Evolutionary conservation across 2,888 invertebrate genomes (phyloP), one percentile per base, ranked within the genome.

Genomic region (Carterocephalus palaemon): DNA sequence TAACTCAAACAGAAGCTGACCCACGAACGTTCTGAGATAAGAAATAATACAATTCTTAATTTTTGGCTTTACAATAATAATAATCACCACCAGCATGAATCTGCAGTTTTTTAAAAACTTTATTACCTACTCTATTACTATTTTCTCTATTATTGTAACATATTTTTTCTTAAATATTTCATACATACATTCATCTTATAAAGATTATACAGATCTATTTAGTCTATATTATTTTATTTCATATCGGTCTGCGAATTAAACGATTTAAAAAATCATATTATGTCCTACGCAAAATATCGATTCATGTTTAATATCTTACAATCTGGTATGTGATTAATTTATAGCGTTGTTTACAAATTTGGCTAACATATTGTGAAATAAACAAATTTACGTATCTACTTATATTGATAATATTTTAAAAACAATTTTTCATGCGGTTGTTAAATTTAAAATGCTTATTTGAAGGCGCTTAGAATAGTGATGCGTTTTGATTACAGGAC

Each of bases 401-500:
- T n/a, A n/a, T n/a, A n/a, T n/a, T n/a, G n/a, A n/a, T n/a, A n/a
- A n/a, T n/a, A n/a, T n/a, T n/a, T n/a, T n/a, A n/a, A n/a, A n/a
- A n/a, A n/a, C n/a, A n/a, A n/a, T n/a, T n/a, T n/a, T n/a, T n/a
- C n/a, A n/a, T n/a, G n/a, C n/a, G n/a, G n/a, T n/a, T n/a, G n/a
- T n/a, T n/a, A n/a, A n/a, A n/a, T n/a, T n/a, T n/a, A n/a, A n/a
- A n/a, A n/a, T n/a, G n/a, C n/a, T n/a, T n/a, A n/a, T n/a, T n/a
- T n/a, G n/a, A 58, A 66, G 60, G 52, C 60, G 67, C 62, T 67
- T 67, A 78, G 77, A 72, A 68, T 66, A 63, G 67, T 68, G 49
- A 56, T 60, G 67, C 70, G 59, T 84, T 85, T 82, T 83, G 76
- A 75, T 92, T 93, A 72, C 92, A 95, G 95, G 95, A 92, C 70